Evolutionary conservation across 2,113 vertebrate genomes (phyloP).

Genomic region (Cinclus mexicanus): DNA sequence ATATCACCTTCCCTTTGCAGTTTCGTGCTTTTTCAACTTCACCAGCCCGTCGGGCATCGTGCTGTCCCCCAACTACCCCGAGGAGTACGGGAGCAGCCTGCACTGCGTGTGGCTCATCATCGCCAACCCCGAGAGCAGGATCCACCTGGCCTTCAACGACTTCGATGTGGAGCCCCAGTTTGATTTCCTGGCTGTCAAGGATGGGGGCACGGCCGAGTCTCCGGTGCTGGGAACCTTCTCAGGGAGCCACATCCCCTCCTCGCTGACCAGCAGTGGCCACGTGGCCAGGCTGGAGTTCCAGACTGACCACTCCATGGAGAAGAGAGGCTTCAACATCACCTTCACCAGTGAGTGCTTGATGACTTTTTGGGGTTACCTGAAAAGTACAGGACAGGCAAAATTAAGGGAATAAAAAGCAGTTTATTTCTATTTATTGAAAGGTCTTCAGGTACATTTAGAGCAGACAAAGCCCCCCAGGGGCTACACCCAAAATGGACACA

Average conservation of each 20-base stretch:
- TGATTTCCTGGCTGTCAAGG: conserved; percentile 95
- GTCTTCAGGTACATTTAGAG: background rate
- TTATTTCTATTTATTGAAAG: too few species aligned
- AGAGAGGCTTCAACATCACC: conserved; percentile 97
- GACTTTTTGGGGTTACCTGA: background rate
- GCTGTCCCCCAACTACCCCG: conserved; percentile 96
- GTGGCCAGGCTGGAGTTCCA: conserved; percentile 95
- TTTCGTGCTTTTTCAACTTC: conserved; percentile 99
- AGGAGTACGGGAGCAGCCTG: conserved; percentile 96
- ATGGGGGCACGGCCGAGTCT: conserved; percentile 91
- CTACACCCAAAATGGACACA: background rate
- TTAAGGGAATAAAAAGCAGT: background rate
- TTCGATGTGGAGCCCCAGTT: conserved; percentile 99
- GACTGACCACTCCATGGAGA: conserved; percentile 97
- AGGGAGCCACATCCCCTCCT: conserved; percentile 88
- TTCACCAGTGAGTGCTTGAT: conserved; percentile 87
- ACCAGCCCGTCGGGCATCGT: conserved; percentile 92
- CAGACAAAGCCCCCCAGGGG: background rate
- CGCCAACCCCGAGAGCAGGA: conserved; percentile 90
- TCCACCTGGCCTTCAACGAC: conserved; percentile 98
- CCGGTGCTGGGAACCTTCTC: conserved; percentile 95
- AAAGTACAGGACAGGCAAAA: background rate
- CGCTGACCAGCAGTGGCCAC: conserved; percentile 95
- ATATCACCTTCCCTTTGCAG: conserved; percentile 54
- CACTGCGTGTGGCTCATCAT: conserved; percentile 99